Conservation (phyloP, 2,888 invertebrate species). For the Drosophila vallismaia region DNA sequence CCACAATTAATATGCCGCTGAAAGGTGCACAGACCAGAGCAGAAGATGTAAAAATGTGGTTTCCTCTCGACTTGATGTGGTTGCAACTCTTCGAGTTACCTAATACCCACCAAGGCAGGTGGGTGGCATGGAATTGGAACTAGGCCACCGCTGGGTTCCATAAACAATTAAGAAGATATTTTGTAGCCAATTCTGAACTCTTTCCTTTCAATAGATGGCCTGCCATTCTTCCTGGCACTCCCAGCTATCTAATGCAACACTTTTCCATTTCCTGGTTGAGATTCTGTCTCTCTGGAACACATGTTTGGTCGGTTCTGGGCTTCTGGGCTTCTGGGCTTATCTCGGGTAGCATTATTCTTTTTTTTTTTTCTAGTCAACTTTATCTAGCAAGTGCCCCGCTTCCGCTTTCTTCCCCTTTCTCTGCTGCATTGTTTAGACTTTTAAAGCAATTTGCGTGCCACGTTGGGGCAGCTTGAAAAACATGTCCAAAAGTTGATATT, state of each 20-base stretch:
- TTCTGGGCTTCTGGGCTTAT: constrained; percentile 14
- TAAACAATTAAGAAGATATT: neutral
- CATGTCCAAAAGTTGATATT: constrained; percentile 60
- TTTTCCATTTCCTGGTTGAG: constrained; percentile 22
- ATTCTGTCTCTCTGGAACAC: constrained; percentile 14
- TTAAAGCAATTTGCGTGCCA: constrained; percentile 50
- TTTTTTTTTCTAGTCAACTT: constrained; percentile 9
- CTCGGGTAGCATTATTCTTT: constrained; percentile 2
- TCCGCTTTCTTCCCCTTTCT: constrained; percentile 5
- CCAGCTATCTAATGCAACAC: neutral
- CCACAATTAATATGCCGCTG: constrained; percentile 39
- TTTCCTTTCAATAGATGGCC: too few species aligned
- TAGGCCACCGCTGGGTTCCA: neutral
- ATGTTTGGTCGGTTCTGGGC: constrained; percentile 3
- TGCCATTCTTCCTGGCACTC: neutral
- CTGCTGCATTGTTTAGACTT: neutral
- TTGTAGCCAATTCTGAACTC: too few species aligned
- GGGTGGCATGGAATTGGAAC: constrained; percentile 18
- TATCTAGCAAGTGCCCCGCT: neutral
- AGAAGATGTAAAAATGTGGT: constrained; percentile 20
- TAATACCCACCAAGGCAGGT: constrained; percentile 29
- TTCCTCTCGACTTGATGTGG: constrained; percentile 31
- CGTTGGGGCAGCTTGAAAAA: constrained; percentile 44
- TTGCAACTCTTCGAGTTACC: constrained; percentile 24
- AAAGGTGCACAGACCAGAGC: constrained; percentile 8